Evolutionary conservation across 2,888 invertebrate genomes (phyloP).

Genomic region (Ichneumon xanthorius): DNA sequence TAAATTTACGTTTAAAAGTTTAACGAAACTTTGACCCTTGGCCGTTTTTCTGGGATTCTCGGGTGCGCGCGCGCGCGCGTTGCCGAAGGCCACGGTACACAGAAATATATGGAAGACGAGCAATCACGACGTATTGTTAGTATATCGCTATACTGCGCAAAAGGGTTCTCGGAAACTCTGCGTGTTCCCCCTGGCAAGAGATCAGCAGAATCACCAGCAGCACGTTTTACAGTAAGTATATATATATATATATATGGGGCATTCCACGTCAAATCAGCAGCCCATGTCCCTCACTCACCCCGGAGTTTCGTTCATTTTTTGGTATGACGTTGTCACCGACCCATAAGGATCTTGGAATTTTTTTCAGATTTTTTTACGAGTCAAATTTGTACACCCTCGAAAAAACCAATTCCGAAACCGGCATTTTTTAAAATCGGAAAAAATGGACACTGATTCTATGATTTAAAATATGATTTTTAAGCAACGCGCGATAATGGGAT

Average conservation of each 20-base stretch:
- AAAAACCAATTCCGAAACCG: no score
- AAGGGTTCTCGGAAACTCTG: conserved; percentile 47
- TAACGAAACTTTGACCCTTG: conserved; percentile 19
- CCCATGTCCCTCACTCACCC: no score
- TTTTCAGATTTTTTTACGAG: no score
- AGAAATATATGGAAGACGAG: conserved; percentile 36
- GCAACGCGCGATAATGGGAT: background rate
- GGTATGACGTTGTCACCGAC: no score
- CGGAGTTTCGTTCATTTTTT: no score
- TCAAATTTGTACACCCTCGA: no score
- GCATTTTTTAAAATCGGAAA: no score
- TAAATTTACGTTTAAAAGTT: conserved; percentile 30
- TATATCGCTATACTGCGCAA: conserved; percentile 22
- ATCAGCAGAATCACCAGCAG: conserved; percentile 14
- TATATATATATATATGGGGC: background rate
- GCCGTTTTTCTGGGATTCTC: conserved; percentile 6
- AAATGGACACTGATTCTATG: no score
- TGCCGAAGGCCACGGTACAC: conserved; percentile 9
- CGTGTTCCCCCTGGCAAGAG: conserved; percentile 37
- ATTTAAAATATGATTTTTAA: no score
- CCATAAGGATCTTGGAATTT: no score
- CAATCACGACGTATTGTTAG: conserved; percentile 38
- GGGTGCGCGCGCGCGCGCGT: conserved; percentile 7
- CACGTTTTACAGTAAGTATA: background rate
- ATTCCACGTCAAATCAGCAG: background rate